Percentiles rank a stretch among this genome's conserved stretches.
Evolutionary conservation across 2,113 vertebrate species (phyloP).

Genomic region (Pterocles burchelli): DNA sequence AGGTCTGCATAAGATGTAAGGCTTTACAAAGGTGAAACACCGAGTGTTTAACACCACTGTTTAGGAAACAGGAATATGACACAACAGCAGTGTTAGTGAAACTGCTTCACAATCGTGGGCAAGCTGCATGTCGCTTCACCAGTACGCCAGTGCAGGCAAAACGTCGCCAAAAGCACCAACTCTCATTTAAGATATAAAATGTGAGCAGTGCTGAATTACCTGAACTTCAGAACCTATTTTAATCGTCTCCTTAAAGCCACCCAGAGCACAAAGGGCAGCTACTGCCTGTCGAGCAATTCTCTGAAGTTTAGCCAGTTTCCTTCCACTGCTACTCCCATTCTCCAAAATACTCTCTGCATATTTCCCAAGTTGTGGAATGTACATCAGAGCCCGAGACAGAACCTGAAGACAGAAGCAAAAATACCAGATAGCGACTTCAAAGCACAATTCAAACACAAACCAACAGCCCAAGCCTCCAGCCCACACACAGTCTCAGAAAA

Average conservation of each 20-base stretch:
- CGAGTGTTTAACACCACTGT: background rate
- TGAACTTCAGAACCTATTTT: slow-evolving; percentile 99
- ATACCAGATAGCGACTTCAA: slow-evolving; percentile 4
- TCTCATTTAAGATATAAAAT: background rate
- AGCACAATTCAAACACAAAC: background rate
- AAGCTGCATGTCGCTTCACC: background rate
- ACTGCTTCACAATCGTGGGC: background rate
- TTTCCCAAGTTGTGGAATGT: slow-evolving; percentile 95
- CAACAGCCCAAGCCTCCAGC: background rate
- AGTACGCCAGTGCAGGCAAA: background rate
- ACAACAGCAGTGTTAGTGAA: background rate
- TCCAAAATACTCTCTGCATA: slow-evolving; percentile 96
- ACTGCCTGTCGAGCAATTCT: slow-evolving; percentile 94
- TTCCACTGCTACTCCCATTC: slow-evolving; percentile 91
- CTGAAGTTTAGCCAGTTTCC: slow-evolving; percentile 94
- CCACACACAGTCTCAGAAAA: slow-evolving; percentile 39
- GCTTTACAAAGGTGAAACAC: background rate
- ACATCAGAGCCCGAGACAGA: slow-evolving; percentile 94
- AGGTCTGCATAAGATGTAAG: background rate
- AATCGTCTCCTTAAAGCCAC: slow-evolving; percentile 98
- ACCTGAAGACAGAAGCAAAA: slow-evolving; percentile 77
- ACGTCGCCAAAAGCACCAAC: background rate
- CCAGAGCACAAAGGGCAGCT: slow-evolving; percentile 94
- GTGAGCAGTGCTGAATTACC: slow-evolving; percentile 69
- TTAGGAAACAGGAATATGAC: background rate